Conservation (phyloP, 37 sponge, comb jelly and placozoan species). For the Tethya wilhelma region DNA sequence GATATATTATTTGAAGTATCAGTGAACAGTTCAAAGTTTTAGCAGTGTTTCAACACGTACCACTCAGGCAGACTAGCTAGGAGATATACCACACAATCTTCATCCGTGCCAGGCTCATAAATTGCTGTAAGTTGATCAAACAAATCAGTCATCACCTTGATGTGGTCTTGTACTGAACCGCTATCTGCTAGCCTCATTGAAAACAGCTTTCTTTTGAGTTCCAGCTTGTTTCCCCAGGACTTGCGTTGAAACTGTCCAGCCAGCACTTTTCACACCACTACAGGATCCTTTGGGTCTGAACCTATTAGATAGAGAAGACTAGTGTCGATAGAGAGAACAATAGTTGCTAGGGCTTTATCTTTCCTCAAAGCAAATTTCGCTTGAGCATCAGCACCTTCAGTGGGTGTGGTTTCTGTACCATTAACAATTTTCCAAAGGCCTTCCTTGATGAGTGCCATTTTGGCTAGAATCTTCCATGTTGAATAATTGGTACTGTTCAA, state of each 20-base stretch:
- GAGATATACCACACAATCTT: constrained; percentile 58
- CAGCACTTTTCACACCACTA: constrained; percentile 46
- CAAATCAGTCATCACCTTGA: constrained; percentile 50
- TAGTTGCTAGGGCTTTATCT: no score
- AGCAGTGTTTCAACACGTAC: no score
- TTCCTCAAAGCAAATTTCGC: no score
- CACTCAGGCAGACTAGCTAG: constrained; percentile 58
- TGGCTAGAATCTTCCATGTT: no score
- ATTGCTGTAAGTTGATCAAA: constrained; percentile 50
- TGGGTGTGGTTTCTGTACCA: no score
- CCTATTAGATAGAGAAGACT: constrained; percentile 52
- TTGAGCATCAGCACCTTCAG: no score
- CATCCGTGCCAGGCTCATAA: constrained; percentile 26
- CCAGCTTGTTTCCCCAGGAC: constrained; percentile 54
- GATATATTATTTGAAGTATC: no score
- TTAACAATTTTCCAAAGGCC: no score
- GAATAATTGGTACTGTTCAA: no score
- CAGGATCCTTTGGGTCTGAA: constrained; percentile 52
- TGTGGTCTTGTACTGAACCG: constrained; percentile 54
- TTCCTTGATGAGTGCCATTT: no score
- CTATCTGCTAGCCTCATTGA: constrained; percentile 54
- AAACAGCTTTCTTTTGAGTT: constrained; percentile 30
- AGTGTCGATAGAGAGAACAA: constrained; percentile 46
- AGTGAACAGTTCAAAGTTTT: no score
- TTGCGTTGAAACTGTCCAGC: constrained; percentile 57